phyloP scores from a whole-genome alignment of 2,797 vertebrate species.

The Agapornis canus region DNA sequence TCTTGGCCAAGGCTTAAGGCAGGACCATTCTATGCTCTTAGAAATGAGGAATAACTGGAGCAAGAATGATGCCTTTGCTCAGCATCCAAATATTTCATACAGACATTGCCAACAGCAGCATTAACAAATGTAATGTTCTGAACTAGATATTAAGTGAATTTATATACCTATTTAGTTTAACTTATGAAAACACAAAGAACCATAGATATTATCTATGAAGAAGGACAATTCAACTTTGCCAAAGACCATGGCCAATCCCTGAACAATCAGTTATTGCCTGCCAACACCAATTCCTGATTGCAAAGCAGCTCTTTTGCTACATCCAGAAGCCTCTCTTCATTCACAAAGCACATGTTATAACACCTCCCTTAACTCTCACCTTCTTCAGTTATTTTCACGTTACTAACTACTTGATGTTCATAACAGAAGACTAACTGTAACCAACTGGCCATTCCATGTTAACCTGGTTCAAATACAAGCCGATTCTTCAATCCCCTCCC shows the following conservation, averaged over 20 bases:
- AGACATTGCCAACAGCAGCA: background rate
- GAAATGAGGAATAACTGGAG: background rate
- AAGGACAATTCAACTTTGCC: background rate
- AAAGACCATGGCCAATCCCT: background rate
- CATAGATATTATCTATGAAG: background rate
- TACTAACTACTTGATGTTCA: background rate
- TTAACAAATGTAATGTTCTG: background rate
- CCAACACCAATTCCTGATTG: background rate
- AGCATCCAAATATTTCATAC: background rate
- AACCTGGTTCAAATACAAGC: background rate
- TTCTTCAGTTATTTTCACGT: background rate
- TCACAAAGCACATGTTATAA: background rate
- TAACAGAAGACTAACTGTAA: background rate
- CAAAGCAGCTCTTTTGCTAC: background rate
- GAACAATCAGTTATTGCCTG: background rate
- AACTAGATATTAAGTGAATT: conserved; percentile 7
- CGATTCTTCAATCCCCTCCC: background rate
- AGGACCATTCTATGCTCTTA: background rate
- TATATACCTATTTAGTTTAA: background rate
- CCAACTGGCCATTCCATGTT: background rate
- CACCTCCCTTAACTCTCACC: background rate
- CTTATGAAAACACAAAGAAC: background rate
- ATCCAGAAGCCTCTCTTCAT: background rate
- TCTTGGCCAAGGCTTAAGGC: background rate
- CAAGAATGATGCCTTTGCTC: background rate